Percentiles rank a stretch among this genome's conserved stretches.
phyloP scores from a whole-genome alignment of 2,888 invertebrate genomes.

The Volucella bombylans region DNA sequence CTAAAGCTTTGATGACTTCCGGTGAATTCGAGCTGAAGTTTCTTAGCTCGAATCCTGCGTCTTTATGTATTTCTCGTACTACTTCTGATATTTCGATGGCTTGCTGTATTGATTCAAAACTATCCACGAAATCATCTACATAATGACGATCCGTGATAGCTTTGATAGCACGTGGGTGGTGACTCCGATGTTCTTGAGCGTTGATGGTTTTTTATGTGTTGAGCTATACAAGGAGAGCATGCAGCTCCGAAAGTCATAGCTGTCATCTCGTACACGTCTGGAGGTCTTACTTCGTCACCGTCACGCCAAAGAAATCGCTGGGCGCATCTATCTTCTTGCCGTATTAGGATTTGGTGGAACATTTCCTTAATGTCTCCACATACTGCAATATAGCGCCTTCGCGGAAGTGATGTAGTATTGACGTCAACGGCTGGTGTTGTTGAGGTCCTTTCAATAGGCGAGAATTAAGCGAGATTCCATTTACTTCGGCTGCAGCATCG shows the following conservation, averaged over 20 bases:
- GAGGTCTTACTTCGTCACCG: not conserved
- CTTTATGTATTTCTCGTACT: no score
- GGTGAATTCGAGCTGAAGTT: no score
- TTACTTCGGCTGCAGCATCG: slow-evolving; percentile 76
- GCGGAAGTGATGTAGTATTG: slow-evolving; percentile 77
- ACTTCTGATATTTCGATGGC: slow-evolving; percentile 38
- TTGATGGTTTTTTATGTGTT: slow-evolving; percentile 8
- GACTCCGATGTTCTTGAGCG: slow-evolving; percentile 14
- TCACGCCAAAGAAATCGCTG: slow-evolving; percentile 28
- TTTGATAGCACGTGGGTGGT: slow-evolving; percentile 19
- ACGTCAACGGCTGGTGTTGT: slow-evolving; percentile 76
- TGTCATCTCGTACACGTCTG: not conserved
- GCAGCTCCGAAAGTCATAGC: slow-evolving; percentile 46
- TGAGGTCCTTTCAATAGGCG: slow-evolving; percentile 77
- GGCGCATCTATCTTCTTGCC: not conserved
- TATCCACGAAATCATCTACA: slow-evolving; percentile 66
- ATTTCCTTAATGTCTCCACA: slow-evolving; percentile 75
- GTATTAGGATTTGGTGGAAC: slow-evolving; percentile 64
- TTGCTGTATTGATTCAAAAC: slow-evolving; percentile 25
- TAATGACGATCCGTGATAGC: slow-evolving; percentile 29
- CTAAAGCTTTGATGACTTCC: slow-evolving; percentile 1
- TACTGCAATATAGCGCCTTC: slow-evolving; percentile 76
- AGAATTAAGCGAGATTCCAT: slow-evolving; percentile 76
- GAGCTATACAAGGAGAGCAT: slow-evolving; percentile 30
- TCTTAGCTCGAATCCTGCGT: no score